These are phyloP conservation scores for Uloborus plumipes DNA, from an alignment of 2,888 invertebrate species.

Conservation along the genomic window DNA sequence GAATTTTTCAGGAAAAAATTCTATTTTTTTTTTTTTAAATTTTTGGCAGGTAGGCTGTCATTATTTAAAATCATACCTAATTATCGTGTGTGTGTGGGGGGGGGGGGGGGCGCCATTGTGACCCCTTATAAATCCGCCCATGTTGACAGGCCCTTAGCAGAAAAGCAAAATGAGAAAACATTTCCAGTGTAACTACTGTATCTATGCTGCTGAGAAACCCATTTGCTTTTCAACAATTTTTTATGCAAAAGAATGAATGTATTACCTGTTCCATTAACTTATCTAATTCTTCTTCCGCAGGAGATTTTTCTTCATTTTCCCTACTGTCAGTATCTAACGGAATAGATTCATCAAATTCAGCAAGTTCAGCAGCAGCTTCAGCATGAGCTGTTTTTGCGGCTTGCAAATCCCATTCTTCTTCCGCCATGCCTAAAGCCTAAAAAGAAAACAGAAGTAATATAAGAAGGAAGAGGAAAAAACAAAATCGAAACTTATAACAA, in stretches of 20 bases:
- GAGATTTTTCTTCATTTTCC: conserved; percentile 70
- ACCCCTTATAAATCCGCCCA: too few relatives aligned
- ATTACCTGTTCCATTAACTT: conserved; percentile 72
- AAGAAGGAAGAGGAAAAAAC: too few relatives aligned
- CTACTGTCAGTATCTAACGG: conserved; percentile 73
- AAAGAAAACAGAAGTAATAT: neutral
- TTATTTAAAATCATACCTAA: too few relatives aligned
- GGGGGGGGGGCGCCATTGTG: too few relatives aligned
- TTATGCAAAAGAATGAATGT: neutral
- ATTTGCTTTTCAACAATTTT: neutral
- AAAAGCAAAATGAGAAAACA: too few relatives aligned
- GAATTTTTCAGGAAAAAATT: too few relatives aligned
- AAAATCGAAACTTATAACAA: neutral
- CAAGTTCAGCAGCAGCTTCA: conserved; percentile 89
- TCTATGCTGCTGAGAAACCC: too few relatives aligned
- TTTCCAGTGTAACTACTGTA: too few relatives aligned
- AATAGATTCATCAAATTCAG: conserved; percentile 95
- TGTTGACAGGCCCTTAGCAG: too few relatives aligned
- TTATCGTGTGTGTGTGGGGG: too few relatives aligned
- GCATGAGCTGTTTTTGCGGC: conserved; percentile 91
- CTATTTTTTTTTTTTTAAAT: too few relatives aligned
- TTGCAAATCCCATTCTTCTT: conserved; percentile 94
- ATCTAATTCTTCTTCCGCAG: conserved; percentile 72
- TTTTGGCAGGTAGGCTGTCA: too few relatives aligned
- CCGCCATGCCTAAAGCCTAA: conserved; percentile 87